These are phyloP conservation scores for Taenaris catops DNA, from an alignment of 2,888 invertebrate species.

Conservation along the genomic window DNA sequence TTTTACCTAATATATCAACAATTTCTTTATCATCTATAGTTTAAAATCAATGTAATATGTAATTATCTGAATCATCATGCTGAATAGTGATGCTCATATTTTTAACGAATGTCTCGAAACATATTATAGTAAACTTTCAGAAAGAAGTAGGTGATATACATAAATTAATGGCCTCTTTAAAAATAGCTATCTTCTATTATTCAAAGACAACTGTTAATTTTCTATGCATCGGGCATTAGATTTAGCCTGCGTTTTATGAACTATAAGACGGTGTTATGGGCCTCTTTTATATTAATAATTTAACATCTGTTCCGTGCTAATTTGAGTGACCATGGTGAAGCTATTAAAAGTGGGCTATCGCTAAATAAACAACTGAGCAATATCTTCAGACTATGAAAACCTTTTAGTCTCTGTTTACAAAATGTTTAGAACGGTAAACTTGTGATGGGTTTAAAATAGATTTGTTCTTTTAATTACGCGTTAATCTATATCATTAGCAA, in stretches of 20 bases:
- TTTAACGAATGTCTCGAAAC: too few relatives aligned
- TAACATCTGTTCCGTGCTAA: conserved; percentile 1
- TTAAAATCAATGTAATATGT: too few relatives aligned
- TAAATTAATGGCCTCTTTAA: too few relatives aligned
- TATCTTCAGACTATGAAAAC: conserved; percentile 4
- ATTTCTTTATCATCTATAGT: too few relatives aligned
- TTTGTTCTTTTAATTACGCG: conserved; percentile 1
- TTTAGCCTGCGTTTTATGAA: background rate
- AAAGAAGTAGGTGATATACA: too few relatives aligned
- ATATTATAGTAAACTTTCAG: too few relatives aligned
- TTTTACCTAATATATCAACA: too few relatives aligned
- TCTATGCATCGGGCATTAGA: background rate
- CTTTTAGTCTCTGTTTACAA: conserved; percentile 9
- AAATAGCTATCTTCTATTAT: too few relatives aligned
- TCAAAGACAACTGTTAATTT: too few relatives aligned
- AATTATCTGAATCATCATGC: too few relatives aligned
- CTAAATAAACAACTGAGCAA: conserved; percentile 7
- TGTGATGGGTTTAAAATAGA: background rate
- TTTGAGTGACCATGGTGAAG: conserved; percentile 1
- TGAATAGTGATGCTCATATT: too few relatives aligned
- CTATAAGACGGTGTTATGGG: background rate
- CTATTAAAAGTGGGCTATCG: conserved; percentile 1
- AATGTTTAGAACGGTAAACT: background rate
- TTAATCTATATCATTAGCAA: too few relatives aligned
- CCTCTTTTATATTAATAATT: conserved; percentile 1